Conservation (phyloP, 2,113 vertebrate species). For the Stigmatopora nigra region DNA sequence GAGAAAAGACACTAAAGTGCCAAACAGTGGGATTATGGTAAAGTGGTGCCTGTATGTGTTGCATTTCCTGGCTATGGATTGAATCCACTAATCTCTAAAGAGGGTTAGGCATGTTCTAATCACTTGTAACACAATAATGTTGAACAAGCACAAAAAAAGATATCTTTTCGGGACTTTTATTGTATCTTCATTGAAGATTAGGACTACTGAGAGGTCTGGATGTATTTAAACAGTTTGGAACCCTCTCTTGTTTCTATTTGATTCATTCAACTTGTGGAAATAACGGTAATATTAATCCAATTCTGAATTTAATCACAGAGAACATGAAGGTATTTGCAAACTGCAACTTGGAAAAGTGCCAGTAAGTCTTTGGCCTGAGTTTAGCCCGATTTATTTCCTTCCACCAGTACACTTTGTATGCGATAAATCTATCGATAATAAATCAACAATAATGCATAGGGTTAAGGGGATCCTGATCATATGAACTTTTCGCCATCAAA, state of each 20-base stretch:
- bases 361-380: conserved; percentile 4
- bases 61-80: conserved; percentile 46
- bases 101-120: conserved; percentile 56
- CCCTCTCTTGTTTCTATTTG: conserved; percentile 10
- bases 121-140: conserved; percentile 50
- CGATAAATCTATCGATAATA: not conserved
- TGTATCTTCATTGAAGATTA: conserved; percentile 3
- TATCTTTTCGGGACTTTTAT: conserved; percentile 20
- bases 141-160: conserved; percentile 44
- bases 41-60: conserved; percentile 35
- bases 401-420: not conserved
- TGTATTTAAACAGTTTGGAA: conserved; percentile 9
- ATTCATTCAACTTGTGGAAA: conserved; percentile 4
- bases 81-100: conserved; percentile 54
- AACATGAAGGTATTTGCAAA: conserved; percentile 24
- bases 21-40: conserved; percentile 38
- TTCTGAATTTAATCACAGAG: conserved; percentile 12
- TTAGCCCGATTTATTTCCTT: conserved; percentile 1
- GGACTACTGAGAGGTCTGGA: conserved; percentile 15
- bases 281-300: conserved; percentile 13
- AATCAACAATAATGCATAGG: not conserved
- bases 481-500: not conserved
- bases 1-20: conserved; percentile 18
- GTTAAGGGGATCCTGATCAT: not conserved
- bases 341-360: conserved; percentile 6